Percentiles rank a stretch among this genome's conserved stretches.
Evolutionary conservation across 2,888 invertebrate genomes (phyloP).

Genomic region (Drosophila vallismaia): DNA sequence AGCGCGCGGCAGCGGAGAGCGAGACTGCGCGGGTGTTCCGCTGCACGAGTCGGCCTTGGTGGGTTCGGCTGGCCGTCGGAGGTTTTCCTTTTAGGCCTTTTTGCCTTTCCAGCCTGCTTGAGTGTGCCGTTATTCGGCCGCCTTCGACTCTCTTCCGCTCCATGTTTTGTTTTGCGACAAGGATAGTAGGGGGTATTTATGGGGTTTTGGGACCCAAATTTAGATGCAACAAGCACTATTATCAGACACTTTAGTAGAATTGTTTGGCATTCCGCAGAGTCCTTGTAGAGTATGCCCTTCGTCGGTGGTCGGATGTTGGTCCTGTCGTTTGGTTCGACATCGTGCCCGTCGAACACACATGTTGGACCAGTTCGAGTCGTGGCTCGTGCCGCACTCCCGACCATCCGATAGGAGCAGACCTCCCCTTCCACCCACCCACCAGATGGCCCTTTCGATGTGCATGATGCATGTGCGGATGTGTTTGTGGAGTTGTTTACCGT

Average conservation of each 20-base stretch:
- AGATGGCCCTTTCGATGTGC: slow-evolving; percentile 2
- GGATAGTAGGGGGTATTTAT: neutral
- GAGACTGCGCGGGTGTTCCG: slow-evolving; percentile 42
- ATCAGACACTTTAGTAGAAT: neutral
- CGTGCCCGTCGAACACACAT: slow-evolving; percentile 59
- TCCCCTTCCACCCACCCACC: slow-evolving; percentile 14
- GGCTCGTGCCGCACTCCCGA: slow-evolving; percentile 39
- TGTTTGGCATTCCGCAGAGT: neutral
- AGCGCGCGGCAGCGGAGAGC: slow-evolving; percentile 58
- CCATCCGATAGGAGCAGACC: slow-evolving; percentile 22
- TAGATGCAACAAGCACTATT: neutral
- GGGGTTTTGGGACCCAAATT: neutral
- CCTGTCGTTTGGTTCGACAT: slow-evolving; percentile 55
- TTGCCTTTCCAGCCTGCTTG: slow-evolving; percentile 65
- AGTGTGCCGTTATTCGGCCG: slow-evolving; percentile 68
- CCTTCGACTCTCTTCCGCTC: slow-evolving; percentile 28
- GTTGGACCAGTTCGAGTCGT: slow-evolving; percentile 50
- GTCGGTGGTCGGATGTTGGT: slow-evolving; percentile 7
- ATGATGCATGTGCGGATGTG: slow-evolving; percentile 31
- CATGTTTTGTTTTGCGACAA: slow-evolving; percentile 45
- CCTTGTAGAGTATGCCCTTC: slow-evolving; percentile 7
- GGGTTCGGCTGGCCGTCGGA: slow-evolving; percentile 35
- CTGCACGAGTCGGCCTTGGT: slow-evolving; percentile 24
- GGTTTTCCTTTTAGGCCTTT: slow-evolving; percentile 73
- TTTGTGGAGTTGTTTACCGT: slow-evolving; percentile 64